Base-by-base conservation (phyloP, 2,888 invertebrate species). In the Agriopis aurantiaria region DNA sequence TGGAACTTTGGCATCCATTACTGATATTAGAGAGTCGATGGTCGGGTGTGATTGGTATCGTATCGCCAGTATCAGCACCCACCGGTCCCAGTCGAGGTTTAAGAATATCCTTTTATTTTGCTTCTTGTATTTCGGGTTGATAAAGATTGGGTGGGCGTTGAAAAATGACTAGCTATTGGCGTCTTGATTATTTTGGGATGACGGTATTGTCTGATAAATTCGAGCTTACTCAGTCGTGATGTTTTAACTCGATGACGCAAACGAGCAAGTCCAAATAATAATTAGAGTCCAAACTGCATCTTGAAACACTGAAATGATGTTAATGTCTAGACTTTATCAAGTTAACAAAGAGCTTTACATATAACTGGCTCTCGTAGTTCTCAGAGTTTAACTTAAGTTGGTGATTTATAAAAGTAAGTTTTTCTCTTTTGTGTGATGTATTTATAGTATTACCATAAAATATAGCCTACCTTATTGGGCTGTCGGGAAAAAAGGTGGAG, bases 1-100 rank as follows among this genome's bases (percentile, higher is more conserved):
- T 82, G 88, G 89, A 88, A 87, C 85, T 85, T 84, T 82, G 83
- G 80, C 85, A 87, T 88, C 92, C 91, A 93, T 93, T 93, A 93
- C 92, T 88, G 88, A 89, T 91, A 92, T 93, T 92, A 91, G 85
- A 84, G 84, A 80, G 83, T 81, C 78, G 82, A 79, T 76, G 82
- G 79, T 82, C 77, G 78, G 66, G 70, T 67, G 51, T 53, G 70
- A 70, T 70, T 65, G 65, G 69, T 69, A 69, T 69, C 69, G 65
- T 55, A 69, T 64, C 66, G 63, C 49, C 65, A 62, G 67, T 73
- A 77, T 75, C 77, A 66, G 60, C 65, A 67, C 64, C 69, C 69
- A 46, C 41, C 57, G 62, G 67, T 48, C 68, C 56, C 61, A 53
- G 58, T 53, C 45, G 59, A 57, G 33, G 48, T 65, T 68, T 59